Evolutionary conservation across 2,888 invertebrate genomes (phyloP).

Genomic region (Leucania comma): DNA sequence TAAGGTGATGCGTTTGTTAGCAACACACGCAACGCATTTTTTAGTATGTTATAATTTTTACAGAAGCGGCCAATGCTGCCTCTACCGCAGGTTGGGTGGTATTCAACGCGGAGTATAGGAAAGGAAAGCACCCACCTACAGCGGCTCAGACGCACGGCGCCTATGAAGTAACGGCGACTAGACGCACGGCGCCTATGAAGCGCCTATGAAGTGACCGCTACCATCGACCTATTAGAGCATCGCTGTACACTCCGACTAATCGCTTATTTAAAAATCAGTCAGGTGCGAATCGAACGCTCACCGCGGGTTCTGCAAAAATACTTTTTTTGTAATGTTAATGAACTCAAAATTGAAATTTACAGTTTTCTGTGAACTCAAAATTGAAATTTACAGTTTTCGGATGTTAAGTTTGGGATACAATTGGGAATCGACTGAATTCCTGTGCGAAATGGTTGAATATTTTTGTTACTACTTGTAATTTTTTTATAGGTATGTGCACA

Average conservation of each 20-base stretch:
- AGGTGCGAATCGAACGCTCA: no score
- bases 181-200: slow-evolving; percentile 80
- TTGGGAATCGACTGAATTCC: no score
- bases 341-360: no score
- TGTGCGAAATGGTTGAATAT: no score
- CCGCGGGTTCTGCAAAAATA: no score
- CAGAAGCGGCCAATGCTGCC: slow-evolving; percentile 43
- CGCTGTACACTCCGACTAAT: slow-evolving; percentile 7
- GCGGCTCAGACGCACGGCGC: slow-evolving; percentile 80
- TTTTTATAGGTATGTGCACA: neutral
- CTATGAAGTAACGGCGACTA: slow-evolving; percentile 77
- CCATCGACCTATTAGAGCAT: neutral
- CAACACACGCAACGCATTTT: no score
- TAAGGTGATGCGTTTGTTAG: no score
- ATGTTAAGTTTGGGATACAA: neutral
- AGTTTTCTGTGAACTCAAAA: no score
- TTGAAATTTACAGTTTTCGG: no score
- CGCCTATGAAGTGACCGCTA: slow-evolving; percentile 80
- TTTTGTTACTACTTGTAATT: no score
- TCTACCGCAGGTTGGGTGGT: slow-evolving; percentile 80
- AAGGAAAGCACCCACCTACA: slow-evolving; percentile 79
- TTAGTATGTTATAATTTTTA: slow-evolving; percentile 6
- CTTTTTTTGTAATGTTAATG: no score
- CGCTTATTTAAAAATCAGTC: neutral
- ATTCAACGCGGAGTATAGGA: slow-evolving; percentile 69